Base-by-base conservation (phyloP, 1,140 invertebrate genomes). In the Pseudomyrmex cubaensis region DNA sequence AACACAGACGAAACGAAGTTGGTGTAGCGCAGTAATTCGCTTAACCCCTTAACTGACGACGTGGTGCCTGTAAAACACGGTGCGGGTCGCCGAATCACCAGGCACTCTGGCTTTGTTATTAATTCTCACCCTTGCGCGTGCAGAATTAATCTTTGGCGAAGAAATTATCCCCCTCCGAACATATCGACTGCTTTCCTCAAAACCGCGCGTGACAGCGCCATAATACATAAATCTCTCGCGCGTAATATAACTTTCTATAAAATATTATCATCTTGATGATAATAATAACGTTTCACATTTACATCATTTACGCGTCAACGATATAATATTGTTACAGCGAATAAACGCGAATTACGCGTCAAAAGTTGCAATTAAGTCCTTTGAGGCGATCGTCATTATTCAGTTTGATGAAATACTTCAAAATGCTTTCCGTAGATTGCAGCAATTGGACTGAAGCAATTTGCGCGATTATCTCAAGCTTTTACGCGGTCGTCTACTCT, bases 11-110 rank as follows among this genome's bases (percentile, higher is more conserved):
- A 72, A 80, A 80, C 66, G 76, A 72, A 72, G 76, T 80, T 70
- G 54, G 76, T 72, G 76, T 72, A 70, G 76, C 54, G 54, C 66
- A 70, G 66, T 80, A 80, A 80, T 80, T 80, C 20, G 76, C 76
- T 80, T 80, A 80, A 72, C 76, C 66, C 76, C 66, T 80, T 80
- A 80, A 80, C 76, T 80, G 76, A 80, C 76, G 76, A 80, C 76
- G 66, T 70, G 76, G 66, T 72, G 66, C 44, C 76, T 72, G 76
- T 80, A 80, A 80, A 80, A 80, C 76, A 80, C 76, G 66, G 76
- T 70, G 66, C 76, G 66, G 66, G 66, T 70, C 76, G 44, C 76
- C 76, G 66, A 70, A 80, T 80, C 66, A 80, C 66, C 76, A 61
- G 72, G 76, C 76, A 72, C 52, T 72, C 66, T 46, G 54, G 76